Base-by-base conservation (phyloP, 1,140 invertebrate genomes). In the Episyrphus balteatus region DNA sequence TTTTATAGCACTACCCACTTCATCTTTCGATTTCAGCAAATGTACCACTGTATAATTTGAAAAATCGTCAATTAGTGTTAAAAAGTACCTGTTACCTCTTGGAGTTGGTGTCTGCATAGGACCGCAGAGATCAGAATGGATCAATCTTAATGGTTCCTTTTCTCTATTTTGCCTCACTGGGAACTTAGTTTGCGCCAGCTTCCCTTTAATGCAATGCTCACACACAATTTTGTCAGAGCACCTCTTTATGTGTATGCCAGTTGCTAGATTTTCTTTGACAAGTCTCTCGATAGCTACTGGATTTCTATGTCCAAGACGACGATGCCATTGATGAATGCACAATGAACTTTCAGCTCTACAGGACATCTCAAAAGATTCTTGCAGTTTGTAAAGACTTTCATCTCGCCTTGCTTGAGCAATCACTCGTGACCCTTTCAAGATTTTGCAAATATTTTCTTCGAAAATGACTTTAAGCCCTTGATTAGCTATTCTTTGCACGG, bases 51-150 rank as follows among this genome's bases (percentile, higher is more conserved):
- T 56, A 55, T 68, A 69, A 36, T 62, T 53, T 6, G 63, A 58
- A 42, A 45, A 68, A 21, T 75, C 70, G 55, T 75, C 71, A 7
- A 68, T 71, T 26, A 74, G 69, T 0, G 72, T 69, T 2, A 71
- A 21, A 33, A 70, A 63, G 49, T 70, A 75, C 8, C 46, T 46
- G 5, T 57, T 55, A n/a, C 58, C 60, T 30, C 68, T 64, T 21
- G 62, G 33, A 5, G 63, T 68, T 19, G n/a, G 42, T 7, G 55
- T 47, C n/a, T 64, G 55, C 64, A 74, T 69, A 12, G 68, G 70
- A 17, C 72, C 71, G 48, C 62, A 68, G 13, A 56, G 10, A 51
- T 73, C 71, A 0, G 62, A 60, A 48, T 72, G 69, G 15, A 32
- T 34, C 12, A 31, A n/a, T 14, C 6, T 18, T 26, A 64, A 44